Evolutionary conservation across 2,113 vertebrate genomes (phyloP), one percentile per base, ranked within the genome.

Genomic region (Dipodomys stephensi): DNA sequence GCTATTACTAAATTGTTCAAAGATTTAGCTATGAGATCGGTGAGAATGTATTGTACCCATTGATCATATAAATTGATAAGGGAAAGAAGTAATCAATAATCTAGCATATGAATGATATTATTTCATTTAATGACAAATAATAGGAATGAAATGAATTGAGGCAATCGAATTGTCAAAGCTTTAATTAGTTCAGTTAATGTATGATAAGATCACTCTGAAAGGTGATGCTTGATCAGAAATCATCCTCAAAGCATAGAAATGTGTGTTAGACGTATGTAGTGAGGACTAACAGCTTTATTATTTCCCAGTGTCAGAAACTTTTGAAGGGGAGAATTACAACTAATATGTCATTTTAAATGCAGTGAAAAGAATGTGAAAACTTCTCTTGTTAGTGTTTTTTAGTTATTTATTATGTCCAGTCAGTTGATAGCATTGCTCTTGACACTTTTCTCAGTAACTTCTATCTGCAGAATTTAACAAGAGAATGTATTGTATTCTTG

Each of bases 31-130:
- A 30, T 44, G 7, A 84, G 49, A 69, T 73, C 32, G 30, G 32
- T 6, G 28, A 32, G 28, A 15, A n/a, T 22, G 0, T 22, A 0
- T 0, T 77, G 4, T 0, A 72, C 2, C 44, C 25, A 88, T 23
- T 65, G 11, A 35, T 0, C 3, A 39, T 35, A 18, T 6, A 16
- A 5, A 74, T 27, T 62, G 57, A 81, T 60, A 2, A 44, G 73
- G n/a, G 53, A 79, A 28, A 39, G 27, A n/a, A 39, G 35, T 53
- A 25, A 20, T 78, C 8, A 78, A 30, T 27, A 62, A 15, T 71
- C 20, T 65, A 20, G 25, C 30, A 65, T 46, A 28, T 71, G 9
- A 49, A 78, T 69, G 28, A 20, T 16, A 46, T n/a, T 6, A 22
- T 23, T 83, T 88, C 11, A 72, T 18, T 27, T 49, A 90, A 32